phyloP scores from a whole-genome alignment of 1,140 invertebrate species.

The Bemisia tabaci region DNA sequence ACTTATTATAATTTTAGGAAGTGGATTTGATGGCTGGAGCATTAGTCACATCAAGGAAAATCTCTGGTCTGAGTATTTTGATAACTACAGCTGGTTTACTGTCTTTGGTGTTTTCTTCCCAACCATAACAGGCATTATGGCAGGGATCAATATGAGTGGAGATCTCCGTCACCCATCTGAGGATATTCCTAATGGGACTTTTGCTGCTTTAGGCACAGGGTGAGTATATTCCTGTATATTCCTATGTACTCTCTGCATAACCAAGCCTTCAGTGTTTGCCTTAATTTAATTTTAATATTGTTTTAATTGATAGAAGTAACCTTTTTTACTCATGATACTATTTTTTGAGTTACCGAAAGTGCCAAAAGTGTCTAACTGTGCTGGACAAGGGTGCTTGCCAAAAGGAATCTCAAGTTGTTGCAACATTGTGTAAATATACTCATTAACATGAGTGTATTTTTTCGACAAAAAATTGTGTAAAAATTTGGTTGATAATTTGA shows the following conservation, averaged over 20 bases:
- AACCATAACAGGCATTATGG: conserved; percentile 82
- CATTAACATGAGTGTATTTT: too few species aligned
- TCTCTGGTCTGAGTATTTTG: conserved; percentile 60
- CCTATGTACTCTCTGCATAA: background rate
- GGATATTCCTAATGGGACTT: conserved; percentile 87
- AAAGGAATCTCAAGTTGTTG: too few species aligned
- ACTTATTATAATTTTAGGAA: conserved; percentile 40
- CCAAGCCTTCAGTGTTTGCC: background rate
- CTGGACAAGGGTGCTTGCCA: too few species aligned
- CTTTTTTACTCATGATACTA: too few species aligned
- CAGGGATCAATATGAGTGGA: conserved; percentile 96
- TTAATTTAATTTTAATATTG: too few species aligned
- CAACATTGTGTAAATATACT: too few species aligned
- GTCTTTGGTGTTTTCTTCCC: conserved; percentile 93
- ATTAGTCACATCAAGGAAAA: conserved; percentile 67
- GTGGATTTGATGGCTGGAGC: conserved; percentile 75
- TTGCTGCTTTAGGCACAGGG: conserved; percentile 77
- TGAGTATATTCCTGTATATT: conserved; percentile 36
- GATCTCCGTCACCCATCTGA: conserved; percentile 79
- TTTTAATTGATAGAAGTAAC: too few species aligned
- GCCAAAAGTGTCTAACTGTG: too few species aligned
- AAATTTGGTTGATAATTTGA: too few species aligned
- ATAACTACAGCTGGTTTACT: conserved; percentile 74
- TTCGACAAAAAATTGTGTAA: too few species aligned
- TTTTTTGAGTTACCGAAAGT: too few species aligned